Conservation (phyloP, 2,797 vertebrate genomes). For the Eptatretus atami region DNA sequence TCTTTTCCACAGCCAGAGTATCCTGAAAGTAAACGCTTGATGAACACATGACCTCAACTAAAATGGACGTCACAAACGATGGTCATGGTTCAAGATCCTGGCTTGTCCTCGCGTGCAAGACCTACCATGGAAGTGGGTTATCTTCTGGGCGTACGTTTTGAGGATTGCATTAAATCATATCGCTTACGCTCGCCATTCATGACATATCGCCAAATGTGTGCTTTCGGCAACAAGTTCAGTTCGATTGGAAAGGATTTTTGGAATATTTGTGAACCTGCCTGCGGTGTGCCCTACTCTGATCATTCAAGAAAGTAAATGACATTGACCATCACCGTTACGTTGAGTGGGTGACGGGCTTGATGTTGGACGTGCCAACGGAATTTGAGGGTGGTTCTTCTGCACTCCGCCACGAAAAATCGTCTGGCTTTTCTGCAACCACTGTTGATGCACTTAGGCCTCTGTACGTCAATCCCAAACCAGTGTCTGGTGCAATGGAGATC, state of each 20-base stretch:
- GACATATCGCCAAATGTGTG: constrained; percentile 88
- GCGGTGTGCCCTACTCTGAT: constrained; percentile 49
- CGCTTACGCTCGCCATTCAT: constrained; percentile 65
- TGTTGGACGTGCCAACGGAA: constrained; percentile 55
- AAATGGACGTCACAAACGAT: constrained; percentile 74
- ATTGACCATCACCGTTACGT: constrained; percentile 88
- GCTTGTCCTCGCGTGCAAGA: constrained; percentile 38
- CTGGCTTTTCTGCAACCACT: constrained; percentile 71
- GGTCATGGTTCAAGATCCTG: constrained; percentile 43
- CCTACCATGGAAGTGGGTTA: constrained; percentile 67
- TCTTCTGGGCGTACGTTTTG: constrained; percentile 81
- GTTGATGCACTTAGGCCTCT: constrained; percentile 44
- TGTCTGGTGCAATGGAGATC: constrained; percentile 44
- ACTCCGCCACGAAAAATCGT: constrained; percentile 46
- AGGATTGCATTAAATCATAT: constrained; percentile 79
- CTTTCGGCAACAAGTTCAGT: constrained; percentile 48
- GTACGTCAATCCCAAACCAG: constrained; percentile 46
- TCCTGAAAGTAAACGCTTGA: constrained; percentile 59
- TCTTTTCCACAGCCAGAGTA: constrained; percentile 42
- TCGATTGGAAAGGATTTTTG: constrained; percentile 69
- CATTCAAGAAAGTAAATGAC: constrained; percentile 96
- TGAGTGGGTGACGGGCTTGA: constrained; percentile 47
- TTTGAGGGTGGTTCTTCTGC: constrained; percentile 83
- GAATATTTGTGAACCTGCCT: constrained; percentile 71
- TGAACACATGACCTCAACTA: constrained; percentile 53